A percentile compares a stretch with the other conserved stretches of the same genome.
Evolutionary conservation across 1,140 invertebrate species (phyloP).

Genomic region (Melitaea cinxia): DNA sequence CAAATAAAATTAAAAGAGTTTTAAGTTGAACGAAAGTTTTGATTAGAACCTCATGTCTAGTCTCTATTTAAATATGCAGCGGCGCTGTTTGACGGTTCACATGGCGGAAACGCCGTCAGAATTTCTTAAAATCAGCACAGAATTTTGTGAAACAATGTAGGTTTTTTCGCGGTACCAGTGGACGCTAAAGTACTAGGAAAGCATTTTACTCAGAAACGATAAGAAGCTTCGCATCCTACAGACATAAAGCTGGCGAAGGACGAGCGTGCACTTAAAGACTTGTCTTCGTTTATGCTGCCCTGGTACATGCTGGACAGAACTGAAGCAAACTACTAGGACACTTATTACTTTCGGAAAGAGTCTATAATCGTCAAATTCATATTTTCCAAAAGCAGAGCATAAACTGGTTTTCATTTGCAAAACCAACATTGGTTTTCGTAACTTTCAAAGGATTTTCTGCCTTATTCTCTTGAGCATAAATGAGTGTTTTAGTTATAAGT

Average conservation of each 20-base stretch:
- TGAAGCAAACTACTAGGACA: slow-evolving; percentile 21
- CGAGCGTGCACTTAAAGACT: slow-evolving; percentile 63
- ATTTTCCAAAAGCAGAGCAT: slow-evolving; percentile 8
- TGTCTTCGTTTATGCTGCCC: slow-evolving; percentile 43
- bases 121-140: slow-evolving; percentile 22
- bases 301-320: slow-evolving; percentile 24
- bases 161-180: slow-evolving; percentile 53
- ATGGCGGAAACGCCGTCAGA: slow-evolving; percentile 19
- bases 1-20: too few species aligned
- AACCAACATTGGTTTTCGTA: slow-evolving; percentile 34
- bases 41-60: slow-evolving; percentile 1
- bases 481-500: not conserved
- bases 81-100: slow-evolving; percentile 22
- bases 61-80: slow-evolving; percentile 3
- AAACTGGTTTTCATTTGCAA: slow-evolving; percentile 35
- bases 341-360: slow-evolving; percentile 34
- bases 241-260: slow-evolving; percentile 70
- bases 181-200: slow-evolving; percentile 58
- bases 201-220: slow-evolving; percentile 69
- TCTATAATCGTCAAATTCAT: slow-evolving; percentile 28
- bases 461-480: slow-evolving; percentile 30
- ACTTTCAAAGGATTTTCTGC: slow-evolving; percentile 34
- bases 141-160: slow-evolving; percentile 45
- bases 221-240: slow-evolving; percentile 68
- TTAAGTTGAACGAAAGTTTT: not conserved